Evolutionary conservation across 2,113 vertebrate species (phyloP), one percentile per base, ranked within the genome.

Genomic region (Callithrix jacchus): DNA sequence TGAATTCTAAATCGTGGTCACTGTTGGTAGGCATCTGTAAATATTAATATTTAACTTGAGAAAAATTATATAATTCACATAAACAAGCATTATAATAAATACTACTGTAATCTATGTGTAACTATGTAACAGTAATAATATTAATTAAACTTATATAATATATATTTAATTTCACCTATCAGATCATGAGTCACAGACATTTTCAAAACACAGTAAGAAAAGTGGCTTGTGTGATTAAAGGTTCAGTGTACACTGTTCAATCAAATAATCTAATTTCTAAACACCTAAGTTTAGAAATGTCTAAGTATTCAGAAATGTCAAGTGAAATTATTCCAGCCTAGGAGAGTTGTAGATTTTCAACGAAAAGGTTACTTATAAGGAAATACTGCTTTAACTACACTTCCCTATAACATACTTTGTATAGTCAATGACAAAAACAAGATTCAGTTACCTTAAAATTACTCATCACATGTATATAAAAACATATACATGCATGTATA

Each of bases 291-390:
- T n/a, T n/a, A n/a, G n/a, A n/a, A n/a, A n/a, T n/a, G n/a, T n/a
- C 58, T 71, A 81, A 84, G 80, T 45, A 93, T 96, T 96, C 95
- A 8, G 77, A 97, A 97, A 98, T 91, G 91, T 82, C 70, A 98
- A 89, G 40, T 52, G 13, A 89, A 97, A 52, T 84, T 97, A 84
- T 86, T 76, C 21, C 77, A 87, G 14, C 14, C 42, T 74, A 97
- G 91, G 37, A 61, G 87, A 49, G 76, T 58, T 87, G 27, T 92
- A 87, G 37, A 77, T 47, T 79, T 73, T 6, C 42, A 96, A 68
- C 42, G 88, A 85, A 87, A 90, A 96, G 42, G 21, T 94, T 87
- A 77, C 88, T 79, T 42, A 84, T n/a, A 96, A 96, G 93, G 83
- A 87, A 47, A 3, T 6, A 79, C 13, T 87, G 8, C 2, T 6